Percentiles rank a stretch among this genome's conserved stretches.
Evolutionary conservation across 2,797 vertebrate genomes (phyloP).

Genomic region (Crocidura indochinensis): DNA sequence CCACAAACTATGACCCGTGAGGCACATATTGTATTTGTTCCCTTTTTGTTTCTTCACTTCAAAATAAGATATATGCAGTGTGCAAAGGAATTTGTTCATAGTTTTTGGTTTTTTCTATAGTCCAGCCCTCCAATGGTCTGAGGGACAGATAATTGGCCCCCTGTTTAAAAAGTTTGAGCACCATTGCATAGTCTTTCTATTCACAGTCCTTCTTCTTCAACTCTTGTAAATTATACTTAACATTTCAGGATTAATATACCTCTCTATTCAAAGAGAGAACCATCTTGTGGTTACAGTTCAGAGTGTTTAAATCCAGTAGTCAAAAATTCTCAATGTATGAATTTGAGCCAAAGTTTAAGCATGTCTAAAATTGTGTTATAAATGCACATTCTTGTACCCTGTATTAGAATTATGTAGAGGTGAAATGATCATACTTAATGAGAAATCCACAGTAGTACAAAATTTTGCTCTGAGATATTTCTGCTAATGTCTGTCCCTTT

Average conservation of each 20-base stretch:
- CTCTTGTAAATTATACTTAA: neutral
- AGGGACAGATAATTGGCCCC: no score
- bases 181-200: no score
- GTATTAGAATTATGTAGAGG: neutral
- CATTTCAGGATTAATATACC: neutral
- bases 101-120: no score
- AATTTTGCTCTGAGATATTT: constrained; percentile 22
- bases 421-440: neutral
- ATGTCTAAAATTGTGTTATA: constrained; percentile 16
- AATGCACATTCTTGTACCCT: constrained; percentile 11
- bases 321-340: neutral
- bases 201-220: neutral
- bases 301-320: neutral
- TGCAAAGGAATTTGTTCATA: no score
- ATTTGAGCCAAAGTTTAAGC: neutral
- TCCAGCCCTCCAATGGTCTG: no score
- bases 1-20: no score
- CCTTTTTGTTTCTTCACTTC: no score
- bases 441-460: neutral
- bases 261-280: neutral
- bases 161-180: no score
- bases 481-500: neutral
- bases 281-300: neutral
- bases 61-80: no score
- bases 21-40: no score